Percentiles rank a stretch among this genome's conserved stretches.
Conservation (phyloP, 2,888 invertebrate genomes). For the Cantharis lateralis region DNA sequence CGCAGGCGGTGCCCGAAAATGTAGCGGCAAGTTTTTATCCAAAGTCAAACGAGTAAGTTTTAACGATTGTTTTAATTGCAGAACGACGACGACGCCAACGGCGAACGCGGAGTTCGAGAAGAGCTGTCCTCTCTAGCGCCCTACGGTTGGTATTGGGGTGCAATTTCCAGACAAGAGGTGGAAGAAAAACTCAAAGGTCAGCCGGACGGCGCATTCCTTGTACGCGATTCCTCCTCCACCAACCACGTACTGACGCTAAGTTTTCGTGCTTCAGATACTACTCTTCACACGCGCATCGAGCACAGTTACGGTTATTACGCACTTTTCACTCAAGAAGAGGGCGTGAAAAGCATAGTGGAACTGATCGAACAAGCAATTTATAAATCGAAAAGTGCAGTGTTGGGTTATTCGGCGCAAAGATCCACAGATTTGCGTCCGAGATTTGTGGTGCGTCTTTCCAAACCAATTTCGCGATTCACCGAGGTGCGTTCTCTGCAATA, state of each 20-base stretch:
- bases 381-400: constrained; percentile 70
- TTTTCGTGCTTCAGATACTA: constrained; percentile 61
- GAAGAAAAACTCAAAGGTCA: constrained; percentile 70
- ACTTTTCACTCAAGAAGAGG: constrained; percentile 53
- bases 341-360: constrained; percentile 67
- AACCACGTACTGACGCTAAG: constrained; percentile 73
- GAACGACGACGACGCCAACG: not conserved
- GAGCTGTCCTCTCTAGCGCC: constrained; percentile 53
- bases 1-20: not conserved
- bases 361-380: constrained; percentile 76
- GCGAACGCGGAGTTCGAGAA: constrained; percentile 37
- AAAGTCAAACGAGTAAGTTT: too few relatives aligned
- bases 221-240: constrained; percentile 77
- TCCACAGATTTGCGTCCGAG: constrained; percentile 67
- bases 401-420: constrained; percentile 72
- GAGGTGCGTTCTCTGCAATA: constrained; percentile 73
- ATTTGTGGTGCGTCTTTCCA: constrained; percentile 74
- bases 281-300: constrained; percentile 76
- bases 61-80: too few relatives aligned
- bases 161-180: constrained; percentile 72
- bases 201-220: constrained; percentile 77
- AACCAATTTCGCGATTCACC: constrained; percentile 75
- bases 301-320: constrained; percentile 66
- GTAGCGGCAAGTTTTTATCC: not conserved
- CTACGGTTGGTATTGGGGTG: constrained; percentile 83